Evolutionary conservation across 2,113 vertebrate species (phyloP).

Genomic region (Haemorhous mexicanus): DNA sequence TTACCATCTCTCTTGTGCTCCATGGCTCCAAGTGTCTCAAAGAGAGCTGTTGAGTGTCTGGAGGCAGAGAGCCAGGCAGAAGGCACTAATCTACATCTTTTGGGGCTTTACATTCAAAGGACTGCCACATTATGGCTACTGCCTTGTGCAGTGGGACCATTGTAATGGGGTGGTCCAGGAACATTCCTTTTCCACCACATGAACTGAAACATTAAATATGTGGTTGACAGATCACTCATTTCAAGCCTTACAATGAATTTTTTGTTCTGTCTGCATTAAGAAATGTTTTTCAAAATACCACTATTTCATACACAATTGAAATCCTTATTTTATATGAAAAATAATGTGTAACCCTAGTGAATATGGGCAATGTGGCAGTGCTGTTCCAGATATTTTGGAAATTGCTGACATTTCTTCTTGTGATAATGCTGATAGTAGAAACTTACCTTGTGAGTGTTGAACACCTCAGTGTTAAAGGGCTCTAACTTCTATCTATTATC

Average conservation of each 20-base stretch:
- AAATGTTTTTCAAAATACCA: neutral
- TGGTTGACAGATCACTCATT: neutral
- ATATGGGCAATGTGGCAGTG: neutral
- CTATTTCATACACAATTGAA: neutral
- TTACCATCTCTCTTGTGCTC: neutral
- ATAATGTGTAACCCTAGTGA: neutral
- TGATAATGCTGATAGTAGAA: neutral
- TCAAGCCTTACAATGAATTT: neutral
- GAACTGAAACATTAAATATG: neutral
- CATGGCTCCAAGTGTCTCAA: neutral
- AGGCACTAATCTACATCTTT: neutral
- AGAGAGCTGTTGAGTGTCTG: accelerated
- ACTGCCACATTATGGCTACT: neutral
- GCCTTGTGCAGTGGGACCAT: neutral
- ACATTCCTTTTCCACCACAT: neutral
- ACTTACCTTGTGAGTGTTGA: neutral
- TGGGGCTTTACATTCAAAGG: neutral
- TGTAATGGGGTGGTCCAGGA: accelerated
- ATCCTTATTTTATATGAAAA: neutral
- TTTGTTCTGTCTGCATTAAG: neutral
- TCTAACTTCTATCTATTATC: neutral
- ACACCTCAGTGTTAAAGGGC: neutral
- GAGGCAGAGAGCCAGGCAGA: neutral
- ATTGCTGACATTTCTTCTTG: neutral
- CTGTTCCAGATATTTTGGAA: neutral